Percentiles rank a stretch among this genome's conserved stretches.
These are phyloP conservation scores for Cephus pulcher DNA, from an alignment of 2,888 invertebrate genomes.

Conservation along the genomic window DNA sequence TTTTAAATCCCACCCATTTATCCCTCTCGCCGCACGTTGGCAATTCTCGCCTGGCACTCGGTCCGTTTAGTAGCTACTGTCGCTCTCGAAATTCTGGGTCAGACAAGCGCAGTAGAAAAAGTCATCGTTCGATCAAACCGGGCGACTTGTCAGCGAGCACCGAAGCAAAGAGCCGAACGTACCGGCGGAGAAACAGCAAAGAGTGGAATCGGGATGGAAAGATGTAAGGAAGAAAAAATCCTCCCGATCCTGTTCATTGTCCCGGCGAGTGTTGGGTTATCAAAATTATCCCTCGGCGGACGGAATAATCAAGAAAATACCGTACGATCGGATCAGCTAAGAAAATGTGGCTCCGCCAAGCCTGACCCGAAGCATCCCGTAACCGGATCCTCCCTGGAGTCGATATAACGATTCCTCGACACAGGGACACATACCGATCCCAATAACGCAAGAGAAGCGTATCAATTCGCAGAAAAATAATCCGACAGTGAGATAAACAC, in stretches of 20 bases:
- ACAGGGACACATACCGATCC: not conserved
- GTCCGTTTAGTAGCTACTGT: not conserved
- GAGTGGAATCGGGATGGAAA: not conserved
- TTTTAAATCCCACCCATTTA: not conserved
- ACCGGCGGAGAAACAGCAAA: not conserved
- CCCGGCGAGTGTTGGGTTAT: not conserved
- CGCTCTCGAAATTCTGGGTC: constrained; percentile 32
- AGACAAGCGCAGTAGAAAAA: constrained; percentile 30
- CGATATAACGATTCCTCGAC: not conserved
- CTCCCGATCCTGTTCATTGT: not conserved
- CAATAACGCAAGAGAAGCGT: not conserved
- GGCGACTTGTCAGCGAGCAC: not conserved
- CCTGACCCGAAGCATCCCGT: not conserved
- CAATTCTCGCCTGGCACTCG: not conserved
- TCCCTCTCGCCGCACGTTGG: not conserved
- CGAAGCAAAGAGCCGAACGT: not conserved
- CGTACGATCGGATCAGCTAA: not conserved
- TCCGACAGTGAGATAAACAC: not conserved
- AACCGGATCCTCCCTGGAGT: not conserved
- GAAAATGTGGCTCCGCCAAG: not conserved
- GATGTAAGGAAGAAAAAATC: not conserved
- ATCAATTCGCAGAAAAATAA: not conserved
- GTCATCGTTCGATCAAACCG: constrained; percentile 30
- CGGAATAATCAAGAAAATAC: not conserved
- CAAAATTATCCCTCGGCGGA: not conserved